These are phyloP conservation scores for Platalea minor DNA, from an alignment of 2,797 vertebrate species.

Conservation along the genomic window DNA sequence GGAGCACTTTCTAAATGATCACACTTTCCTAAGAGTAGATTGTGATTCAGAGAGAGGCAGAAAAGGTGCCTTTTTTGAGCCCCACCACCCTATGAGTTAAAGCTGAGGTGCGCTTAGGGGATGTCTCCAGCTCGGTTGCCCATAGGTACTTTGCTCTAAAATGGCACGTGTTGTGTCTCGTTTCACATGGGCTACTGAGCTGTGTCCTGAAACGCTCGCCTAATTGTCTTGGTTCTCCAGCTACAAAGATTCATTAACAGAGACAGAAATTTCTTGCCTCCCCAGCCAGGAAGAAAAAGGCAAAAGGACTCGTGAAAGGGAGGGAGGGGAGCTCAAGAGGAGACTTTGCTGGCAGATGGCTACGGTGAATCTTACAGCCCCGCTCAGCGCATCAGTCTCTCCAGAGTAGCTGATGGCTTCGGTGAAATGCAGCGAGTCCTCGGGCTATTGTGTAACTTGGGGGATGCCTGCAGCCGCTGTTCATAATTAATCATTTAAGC, in stretches of 20 bases:
- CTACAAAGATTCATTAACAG: neutral
- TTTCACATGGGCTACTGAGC: neutral
- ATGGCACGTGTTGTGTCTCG: neutral
- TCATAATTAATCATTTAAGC: conserved; percentile 65
- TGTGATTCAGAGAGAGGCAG: neutral
- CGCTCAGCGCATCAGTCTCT: neutral
- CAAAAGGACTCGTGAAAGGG: neutral
- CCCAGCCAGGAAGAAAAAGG: neutral
- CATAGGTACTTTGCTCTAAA: neutral
- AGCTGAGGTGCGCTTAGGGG: neutral
- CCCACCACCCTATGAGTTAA: neutral
- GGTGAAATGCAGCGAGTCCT: neutral
- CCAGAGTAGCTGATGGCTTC: neutral
- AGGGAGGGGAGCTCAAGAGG: neutral
- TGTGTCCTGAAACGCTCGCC: neutral
- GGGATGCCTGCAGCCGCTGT: conserved; percentile 19
- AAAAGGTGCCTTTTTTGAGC: neutral
- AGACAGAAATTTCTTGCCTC: neutral
- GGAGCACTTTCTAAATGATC: neutral
- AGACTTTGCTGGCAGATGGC: neutral
- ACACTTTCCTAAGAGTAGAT: neutral
- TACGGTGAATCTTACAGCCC: neutral
- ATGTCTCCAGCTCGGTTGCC: neutral
- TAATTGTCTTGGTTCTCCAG: neutral
- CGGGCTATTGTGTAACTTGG: conserved; percentile 21